Conservation (phyloP, 2,888 invertebrate genomes). For the Lasioglossum vierecki region DNA sequence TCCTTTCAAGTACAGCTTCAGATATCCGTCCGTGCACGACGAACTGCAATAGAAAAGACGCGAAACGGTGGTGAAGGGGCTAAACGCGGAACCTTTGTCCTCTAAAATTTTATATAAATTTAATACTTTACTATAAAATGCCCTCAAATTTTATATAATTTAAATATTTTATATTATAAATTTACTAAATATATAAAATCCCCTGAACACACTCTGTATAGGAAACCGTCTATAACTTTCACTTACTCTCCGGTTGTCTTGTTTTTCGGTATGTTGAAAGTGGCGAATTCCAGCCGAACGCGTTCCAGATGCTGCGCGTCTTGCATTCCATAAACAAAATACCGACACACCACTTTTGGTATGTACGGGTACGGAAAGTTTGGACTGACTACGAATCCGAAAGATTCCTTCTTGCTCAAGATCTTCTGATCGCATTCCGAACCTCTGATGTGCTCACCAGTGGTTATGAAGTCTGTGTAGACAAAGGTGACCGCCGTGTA, state of each 20-base stretch:
- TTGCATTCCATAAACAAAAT: constrained; percentile 99
- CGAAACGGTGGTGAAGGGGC: background rate
- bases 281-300: constrained; percentile 94
- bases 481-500: background rate
- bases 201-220: too few relatives aligned
- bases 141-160: too few relatives aligned
- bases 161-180: too few relatives aligned
- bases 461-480: constrained; percentile 93
- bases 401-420: constrained; percentile 95
- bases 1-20: constrained; percentile 95
- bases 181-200: too few relatives aligned
- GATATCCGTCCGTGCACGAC: constrained; percentile 93
- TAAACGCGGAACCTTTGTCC: too few relatives aligned
- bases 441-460: constrained; percentile 97
- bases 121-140: too few relatives aligned
- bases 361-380: constrained; percentile 98
- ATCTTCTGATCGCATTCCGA: constrained; percentile 99
- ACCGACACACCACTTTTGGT: constrained; percentile 98
- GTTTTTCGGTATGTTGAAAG: constrained; percentile 95
- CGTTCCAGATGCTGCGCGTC: constrained; percentile 98
- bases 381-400: constrained; percentile 97
- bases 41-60: constrained; percentile 83
- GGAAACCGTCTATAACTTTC: background rate
- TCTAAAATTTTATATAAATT: too few relatives aligned
- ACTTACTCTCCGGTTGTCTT: constrained; percentile 92